A percentile compares a stretch with the other conserved stretches of the same genome.
Evolutionary conservation across 2,113 vertebrate species (phyloP).

Genomic region (Macaca nemestrina): DNA sequence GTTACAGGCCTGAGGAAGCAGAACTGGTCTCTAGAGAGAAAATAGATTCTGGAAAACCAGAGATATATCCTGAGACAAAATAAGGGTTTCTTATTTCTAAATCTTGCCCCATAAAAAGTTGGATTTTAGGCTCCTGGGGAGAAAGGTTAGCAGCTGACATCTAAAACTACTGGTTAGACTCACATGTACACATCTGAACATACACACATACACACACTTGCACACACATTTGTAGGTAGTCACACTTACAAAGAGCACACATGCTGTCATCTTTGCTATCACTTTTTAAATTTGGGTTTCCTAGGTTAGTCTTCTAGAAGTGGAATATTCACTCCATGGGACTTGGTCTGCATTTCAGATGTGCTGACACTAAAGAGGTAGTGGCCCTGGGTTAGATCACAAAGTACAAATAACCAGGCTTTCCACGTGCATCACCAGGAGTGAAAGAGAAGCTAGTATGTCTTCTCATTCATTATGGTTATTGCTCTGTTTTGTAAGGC

Average conservation of each 20-base stretch:
- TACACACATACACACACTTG: not conserved
- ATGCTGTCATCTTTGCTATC: not conserved
- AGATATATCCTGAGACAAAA: not conserved
- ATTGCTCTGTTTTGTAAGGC: not conserved
- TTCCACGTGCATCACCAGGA: not conserved
- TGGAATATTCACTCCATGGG: not conserved
- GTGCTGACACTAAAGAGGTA: not conserved
- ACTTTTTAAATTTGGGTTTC: not conserved
- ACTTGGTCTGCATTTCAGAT: not conserved
- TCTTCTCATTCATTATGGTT: not conserved
- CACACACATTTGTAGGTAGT: not conserved
- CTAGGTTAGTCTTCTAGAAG: not conserved
- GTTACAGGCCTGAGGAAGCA: not conserved
- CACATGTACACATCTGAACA: not conserved
- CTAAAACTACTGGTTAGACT: conserved; percentile 3
- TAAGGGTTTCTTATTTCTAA: conserved; percentile 33
- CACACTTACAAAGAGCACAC: not conserved
- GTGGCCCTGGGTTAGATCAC: not conserved
- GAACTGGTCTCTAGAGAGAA: not conserved
- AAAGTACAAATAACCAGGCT: not conserved
- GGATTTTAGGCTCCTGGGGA: not conserved
- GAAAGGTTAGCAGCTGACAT: not conserved
- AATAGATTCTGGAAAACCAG: not conserved
- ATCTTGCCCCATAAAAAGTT: not conserved
- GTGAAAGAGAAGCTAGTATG: not conserved